These are phyloP conservation scores for Apoderus coryli DNA, from an alignment of 2,888 invertebrate species.

Conservation along the genomic window DNA sequence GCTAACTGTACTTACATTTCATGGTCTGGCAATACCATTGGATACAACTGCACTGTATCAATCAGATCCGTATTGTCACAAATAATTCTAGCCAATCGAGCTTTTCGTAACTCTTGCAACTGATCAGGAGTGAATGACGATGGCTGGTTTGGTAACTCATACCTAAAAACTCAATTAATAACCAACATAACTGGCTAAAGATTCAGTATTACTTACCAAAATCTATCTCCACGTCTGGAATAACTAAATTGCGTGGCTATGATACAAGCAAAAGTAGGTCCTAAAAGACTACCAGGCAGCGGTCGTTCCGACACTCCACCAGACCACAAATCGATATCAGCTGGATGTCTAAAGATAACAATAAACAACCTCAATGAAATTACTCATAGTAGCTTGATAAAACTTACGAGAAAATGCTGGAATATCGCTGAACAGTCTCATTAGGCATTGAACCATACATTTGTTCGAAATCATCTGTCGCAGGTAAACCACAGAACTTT, in stretches of 20 bases:
- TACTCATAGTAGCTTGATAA: not conserved
- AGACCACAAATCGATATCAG: constrained; percentile 89
- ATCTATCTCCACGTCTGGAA: constrained; percentile 77
- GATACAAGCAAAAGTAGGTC: constrained; percentile 87
- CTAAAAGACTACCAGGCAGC: constrained; percentile 80
- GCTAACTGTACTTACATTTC: constrained; percentile 85
- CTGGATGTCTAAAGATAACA: constrained; percentile 48
- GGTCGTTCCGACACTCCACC: constrained; percentile 87
- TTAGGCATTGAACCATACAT: constrained; percentile 80
- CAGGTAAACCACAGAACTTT: constrained; percentile 76
- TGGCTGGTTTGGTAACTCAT: constrained; percentile 80
- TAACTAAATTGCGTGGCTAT: constrained; percentile 89
- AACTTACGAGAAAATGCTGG: constrained; percentile 66
- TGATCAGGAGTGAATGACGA: constrained; percentile 83
- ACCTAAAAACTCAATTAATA: constrained; percentile 36
- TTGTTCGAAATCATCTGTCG: constrained; percentile 62
- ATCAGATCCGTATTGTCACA: constrained; percentile 89
- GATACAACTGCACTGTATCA: constrained; percentile 80
- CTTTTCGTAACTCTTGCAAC: constrained; percentile 67
- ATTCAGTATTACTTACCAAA: constrained; percentile 66
- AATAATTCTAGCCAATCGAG: constrained; percentile 65
- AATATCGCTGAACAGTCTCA: constrained; percentile 68
- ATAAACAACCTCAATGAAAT: constrained; percentile 4
- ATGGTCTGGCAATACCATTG: constrained; percentile 85
- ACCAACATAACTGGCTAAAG: too few species aligned